These are phyloP conservation scores for Drosophila saltans DNA, from an alignment of 1,140 invertebrate species.

Conservation along the genomic window DNA sequence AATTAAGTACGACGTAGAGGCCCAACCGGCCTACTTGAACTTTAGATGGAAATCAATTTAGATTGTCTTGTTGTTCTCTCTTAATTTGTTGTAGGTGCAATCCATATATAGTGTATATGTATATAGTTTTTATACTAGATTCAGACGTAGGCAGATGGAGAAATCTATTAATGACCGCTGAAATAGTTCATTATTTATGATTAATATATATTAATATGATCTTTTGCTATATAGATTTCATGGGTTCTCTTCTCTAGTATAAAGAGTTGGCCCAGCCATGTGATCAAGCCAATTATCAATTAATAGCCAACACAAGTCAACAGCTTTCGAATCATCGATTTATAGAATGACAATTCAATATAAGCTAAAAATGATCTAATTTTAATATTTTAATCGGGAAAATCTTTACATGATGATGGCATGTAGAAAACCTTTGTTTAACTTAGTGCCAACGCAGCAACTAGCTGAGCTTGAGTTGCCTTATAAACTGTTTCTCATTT, in stretches of 20 bases:
- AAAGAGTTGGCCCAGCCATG: not conserved
- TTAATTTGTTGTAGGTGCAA: conserved; percentile 14
- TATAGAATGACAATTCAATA: no score
- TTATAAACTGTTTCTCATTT: no score
- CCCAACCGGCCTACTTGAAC: conserved; percentile 34
- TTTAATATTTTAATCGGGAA: not conserved
- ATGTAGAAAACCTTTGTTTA: no score
- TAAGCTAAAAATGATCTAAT: not conserved
- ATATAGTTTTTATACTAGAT: not conserved
- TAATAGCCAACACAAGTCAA: not conserved
- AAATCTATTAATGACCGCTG: conserved; percentile 2
- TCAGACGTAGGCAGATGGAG: not conserved
- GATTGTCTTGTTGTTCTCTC: conserved; percentile 38
- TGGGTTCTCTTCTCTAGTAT: not conserved
- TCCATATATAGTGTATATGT: not conserved
- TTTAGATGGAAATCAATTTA: conserved; percentile 49
- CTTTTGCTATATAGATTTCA: not conserved
- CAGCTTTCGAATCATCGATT: not conserved
- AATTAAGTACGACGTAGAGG: conserved; percentile 34
- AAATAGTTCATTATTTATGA: not conserved
- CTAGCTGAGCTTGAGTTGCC: no score
- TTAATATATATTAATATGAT: not conserved
- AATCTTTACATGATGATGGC: no score
- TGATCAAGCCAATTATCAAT: not conserved
- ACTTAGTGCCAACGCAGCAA: no score